Evolutionary conservation across 2,888 invertebrate species (phyloP), one percentile per base, ranked within the genome.

Genomic region (Tetramorium bicarinatum): DNA sequence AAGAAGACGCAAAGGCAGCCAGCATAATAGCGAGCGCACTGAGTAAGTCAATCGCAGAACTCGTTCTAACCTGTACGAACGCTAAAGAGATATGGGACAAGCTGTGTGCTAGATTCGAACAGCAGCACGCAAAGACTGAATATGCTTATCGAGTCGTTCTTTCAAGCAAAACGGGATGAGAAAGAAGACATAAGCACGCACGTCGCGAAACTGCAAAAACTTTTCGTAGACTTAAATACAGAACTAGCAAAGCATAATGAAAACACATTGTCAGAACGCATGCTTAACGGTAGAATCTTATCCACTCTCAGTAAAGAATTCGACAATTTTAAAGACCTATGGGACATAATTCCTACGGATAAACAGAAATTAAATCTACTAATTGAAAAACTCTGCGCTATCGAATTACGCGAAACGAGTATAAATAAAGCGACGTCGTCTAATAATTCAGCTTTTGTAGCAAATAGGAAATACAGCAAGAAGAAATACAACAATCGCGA

Each of bases 51-150:
- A 54, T 15, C 7, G 54, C 54, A 7, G n/a, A 54, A 54, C 7
- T 54, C 2, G 54, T 54, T 3, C 6, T 54, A 54, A 54, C 25
- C 25, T 54, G n/a, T 7, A 54, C 54, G 8, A 8, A 54, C 21
- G 79, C 74, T 11, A 72, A 38, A n/a, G 79, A 84, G 61, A 84
- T 84, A 38, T 84, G 83, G 79, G 44, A 72, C 15, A 84, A 84
- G 11, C 59, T 84, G 15, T 21, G 74, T 59, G 64, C 74, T 15
- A 29, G 83, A 38, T 83, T 83, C n/a, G 72, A 83, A 47, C 62
- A 34, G 8, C 3, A 34, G 18, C 15, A 62, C 34, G 2, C 29
- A 34, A 34, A 11, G 29, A 4, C 9, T 34, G 7, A 62, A 62
- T 18, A 62, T 62, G 62, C 15, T 62, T 9, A 62, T 62, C 11